Conservation (phyloP, 2,113 vertebrate genomes). For the Theristicus caerulescens region DNA sequence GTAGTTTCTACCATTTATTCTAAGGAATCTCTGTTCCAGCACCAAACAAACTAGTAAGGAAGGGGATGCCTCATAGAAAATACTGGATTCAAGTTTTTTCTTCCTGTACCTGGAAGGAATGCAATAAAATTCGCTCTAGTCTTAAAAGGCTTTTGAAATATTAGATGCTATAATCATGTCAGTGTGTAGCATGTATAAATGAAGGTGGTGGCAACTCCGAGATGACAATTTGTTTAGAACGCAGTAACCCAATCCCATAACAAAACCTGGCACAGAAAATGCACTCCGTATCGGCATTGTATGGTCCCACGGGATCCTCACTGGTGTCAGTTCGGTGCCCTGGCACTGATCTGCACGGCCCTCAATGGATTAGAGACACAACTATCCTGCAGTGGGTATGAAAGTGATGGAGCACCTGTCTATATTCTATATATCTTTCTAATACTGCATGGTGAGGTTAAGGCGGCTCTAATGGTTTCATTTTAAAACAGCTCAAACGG, state of each 20-base stretch:
- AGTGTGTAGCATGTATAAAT: background rate
- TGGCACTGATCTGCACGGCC: background rate
- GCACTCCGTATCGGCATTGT: rapidly evolving
- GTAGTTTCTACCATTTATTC: background rate
- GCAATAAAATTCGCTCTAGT: background rate
- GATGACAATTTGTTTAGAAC: background rate
- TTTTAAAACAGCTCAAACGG: background rate
- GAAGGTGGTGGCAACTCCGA: background rate
- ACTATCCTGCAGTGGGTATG: background rate
- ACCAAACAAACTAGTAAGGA: background rate
- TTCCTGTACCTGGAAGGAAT: background rate
- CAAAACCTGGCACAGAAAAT: background rate
- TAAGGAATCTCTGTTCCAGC: background rate
- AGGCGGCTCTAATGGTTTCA: background rate
- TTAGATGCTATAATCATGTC: background rate
- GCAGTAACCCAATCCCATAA: background rate
- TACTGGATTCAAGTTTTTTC: background rate
- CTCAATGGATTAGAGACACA: background rate
- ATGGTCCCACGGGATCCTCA: background rate
- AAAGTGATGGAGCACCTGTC: background rate
- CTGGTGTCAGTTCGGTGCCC: background rate
- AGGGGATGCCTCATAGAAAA: background rate
- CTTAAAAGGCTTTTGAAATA: background rate
- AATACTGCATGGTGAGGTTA: background rate
- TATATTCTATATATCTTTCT: background rate